Evolutionary conservation across 2,888 invertebrate genomes (phyloP).

Genomic region (Amphiduros pacificus): DNA sequence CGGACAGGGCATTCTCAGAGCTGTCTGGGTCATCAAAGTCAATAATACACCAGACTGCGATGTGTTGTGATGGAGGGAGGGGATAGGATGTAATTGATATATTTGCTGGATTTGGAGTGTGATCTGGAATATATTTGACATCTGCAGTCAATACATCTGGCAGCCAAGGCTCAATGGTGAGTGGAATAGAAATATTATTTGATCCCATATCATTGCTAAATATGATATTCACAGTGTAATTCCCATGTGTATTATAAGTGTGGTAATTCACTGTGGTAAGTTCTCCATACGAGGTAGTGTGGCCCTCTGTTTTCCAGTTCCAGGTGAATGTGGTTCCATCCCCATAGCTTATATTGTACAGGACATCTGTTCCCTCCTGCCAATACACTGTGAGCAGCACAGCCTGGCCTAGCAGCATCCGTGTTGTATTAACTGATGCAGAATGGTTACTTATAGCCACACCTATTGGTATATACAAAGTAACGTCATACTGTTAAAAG

Average conservation of each 20-base stretch:
- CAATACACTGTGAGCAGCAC: not conserved
- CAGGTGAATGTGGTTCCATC: not conserved
- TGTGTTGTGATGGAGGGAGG: too few relatives aligned
- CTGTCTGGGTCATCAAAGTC: conserved; percentile 1
- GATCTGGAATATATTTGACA: too few relatives aligned
- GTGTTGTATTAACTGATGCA: not conserved
- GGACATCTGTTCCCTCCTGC: not conserved
- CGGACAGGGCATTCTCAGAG: too few relatives aligned
- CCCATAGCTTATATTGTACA: not conserved
- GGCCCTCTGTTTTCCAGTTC: not conserved
- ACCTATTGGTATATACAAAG: not conserved
- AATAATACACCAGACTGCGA: not conserved
- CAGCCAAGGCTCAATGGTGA: too few relatives aligned
- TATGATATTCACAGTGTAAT: not conserved
- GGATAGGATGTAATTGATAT: too few relatives aligned
- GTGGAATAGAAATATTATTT: too few relatives aligned
- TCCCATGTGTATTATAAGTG: not conserved
- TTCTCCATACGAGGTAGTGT: not conserved
- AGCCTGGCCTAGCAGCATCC: not conserved
- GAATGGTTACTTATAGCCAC: not conserved
- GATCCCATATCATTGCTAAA: not conserved
- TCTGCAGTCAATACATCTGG: too few relatives aligned
- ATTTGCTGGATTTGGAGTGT: too few relatives aligned
- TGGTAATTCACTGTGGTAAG: not conserved
- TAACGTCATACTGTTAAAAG: too few relatives aligned